Conservation (phyloP, 1,140 invertebrate species). For the Drosophila repletoides region DNA sequence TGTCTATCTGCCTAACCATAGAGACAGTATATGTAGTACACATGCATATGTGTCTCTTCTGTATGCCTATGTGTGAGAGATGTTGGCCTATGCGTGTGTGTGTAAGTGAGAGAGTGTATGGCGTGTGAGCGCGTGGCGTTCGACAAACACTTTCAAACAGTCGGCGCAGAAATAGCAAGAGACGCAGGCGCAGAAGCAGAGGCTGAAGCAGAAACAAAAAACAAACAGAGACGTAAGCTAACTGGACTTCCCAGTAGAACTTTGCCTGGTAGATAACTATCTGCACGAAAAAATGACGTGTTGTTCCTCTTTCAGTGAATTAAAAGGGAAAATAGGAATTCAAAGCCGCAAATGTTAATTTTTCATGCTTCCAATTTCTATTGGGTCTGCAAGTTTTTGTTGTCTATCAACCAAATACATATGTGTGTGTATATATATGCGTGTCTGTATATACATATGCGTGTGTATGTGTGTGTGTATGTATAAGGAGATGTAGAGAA, state of each 20-base stretch:
- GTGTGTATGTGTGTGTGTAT: background rate
- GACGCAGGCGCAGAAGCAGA: constrained; percentile 21
- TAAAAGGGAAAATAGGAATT: no score
- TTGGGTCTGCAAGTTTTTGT: constrained; percentile 15
- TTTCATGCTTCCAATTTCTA: constrained; percentile 9
- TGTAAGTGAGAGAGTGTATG: constrained; percentile 23
- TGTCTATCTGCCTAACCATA: constrained; percentile 10
- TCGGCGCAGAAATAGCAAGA: constrained; percentile 17
- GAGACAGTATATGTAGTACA: constrained; percentile 4
- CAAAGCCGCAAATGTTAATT: no score
- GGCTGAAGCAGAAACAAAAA: background rate
- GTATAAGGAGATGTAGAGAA: constrained; percentile 9
- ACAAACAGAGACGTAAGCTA: background rate
- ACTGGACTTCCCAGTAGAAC: no score
- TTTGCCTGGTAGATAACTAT: no score
- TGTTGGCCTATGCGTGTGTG: constrained; percentile 1
- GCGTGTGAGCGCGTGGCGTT: constrained; percentile 41
- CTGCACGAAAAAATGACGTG: no score
- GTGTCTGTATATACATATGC: background rate
- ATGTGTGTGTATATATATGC: background rate
- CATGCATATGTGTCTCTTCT: no score
- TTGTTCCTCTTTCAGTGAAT: no score
- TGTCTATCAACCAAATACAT: background rate
- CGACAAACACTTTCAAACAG: constrained; percentile 52
- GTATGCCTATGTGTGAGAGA: background rate